Conservation (phyloP, 2,888 invertebrate species). For the Eristalis tenax region DNA sequence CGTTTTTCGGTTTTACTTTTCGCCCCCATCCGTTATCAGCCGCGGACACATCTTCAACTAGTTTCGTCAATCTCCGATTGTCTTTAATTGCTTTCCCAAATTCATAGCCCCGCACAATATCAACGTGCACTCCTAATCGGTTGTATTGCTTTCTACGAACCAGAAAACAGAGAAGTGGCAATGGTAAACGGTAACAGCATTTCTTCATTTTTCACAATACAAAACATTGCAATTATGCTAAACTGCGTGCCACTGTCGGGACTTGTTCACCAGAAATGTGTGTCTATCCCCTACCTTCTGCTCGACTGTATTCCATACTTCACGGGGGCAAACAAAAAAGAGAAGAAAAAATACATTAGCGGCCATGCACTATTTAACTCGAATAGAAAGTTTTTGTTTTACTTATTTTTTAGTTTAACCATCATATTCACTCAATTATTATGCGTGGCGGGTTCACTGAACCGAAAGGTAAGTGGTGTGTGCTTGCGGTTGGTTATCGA, state of each 20-base stretch:
- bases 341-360: slow-evolving; percentile 35
- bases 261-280: background rate
- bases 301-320: background rate
- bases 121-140: background rate
- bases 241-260: slow-evolving; percentile 31
- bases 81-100: slow-evolving; percentile 33
- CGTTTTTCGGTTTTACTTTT: background rate
- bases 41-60: slow-evolving; percentile 21
- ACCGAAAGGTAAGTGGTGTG: slow-evolving; percentile 59
- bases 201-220: background rate
- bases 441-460: slow-evolving; percentile 57
- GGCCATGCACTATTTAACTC: slow-evolving; percentile 63
- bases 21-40: slow-evolving; percentile 20
- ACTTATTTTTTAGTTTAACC: slow-evolving; percentile 47
- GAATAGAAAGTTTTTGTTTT: slow-evolving; percentile 64
- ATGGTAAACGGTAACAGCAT: background rate
- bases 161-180: background rate
- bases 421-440: slow-evolving; percentile 49
- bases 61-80: slow-evolving; percentile 26
- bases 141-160: slow-evolving; percentile 15
- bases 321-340: background rate
- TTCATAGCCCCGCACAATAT: background rate
- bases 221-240: slow-evolving; percentile 10
- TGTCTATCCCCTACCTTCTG: background rate
- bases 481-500: slow-evolving; percentile 34